Conservation (phyloP, 1,140 invertebrate genomes). For the Araneus ventricosus region DNA sequence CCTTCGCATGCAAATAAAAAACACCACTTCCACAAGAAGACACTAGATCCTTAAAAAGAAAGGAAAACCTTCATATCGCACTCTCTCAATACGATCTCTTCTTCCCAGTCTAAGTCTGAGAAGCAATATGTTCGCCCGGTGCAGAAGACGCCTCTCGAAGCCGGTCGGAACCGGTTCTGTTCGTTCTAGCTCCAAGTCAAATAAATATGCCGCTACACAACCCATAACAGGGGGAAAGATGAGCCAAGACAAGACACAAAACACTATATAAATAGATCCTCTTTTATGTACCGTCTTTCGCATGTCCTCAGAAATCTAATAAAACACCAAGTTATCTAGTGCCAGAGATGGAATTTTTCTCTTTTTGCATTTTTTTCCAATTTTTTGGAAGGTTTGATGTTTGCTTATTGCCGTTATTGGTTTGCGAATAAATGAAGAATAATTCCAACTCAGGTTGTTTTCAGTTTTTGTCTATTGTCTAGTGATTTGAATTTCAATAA, state of each 20-base stretch:
- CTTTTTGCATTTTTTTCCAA: neutral
- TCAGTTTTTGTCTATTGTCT: too few species aligned
- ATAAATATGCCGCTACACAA: slow-evolving; percentile 11
- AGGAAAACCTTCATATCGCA: neutral
- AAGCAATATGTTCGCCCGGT: neutral
- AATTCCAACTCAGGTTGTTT: too few species aligned
- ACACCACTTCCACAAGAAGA: neutral
- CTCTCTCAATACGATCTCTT: neutral
- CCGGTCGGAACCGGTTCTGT: neutral
- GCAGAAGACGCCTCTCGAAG: neutral
- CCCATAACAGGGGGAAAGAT: neutral
- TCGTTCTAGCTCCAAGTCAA: neutral
- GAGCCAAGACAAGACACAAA: neutral
- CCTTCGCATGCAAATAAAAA: neutral
- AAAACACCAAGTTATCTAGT: slow-evolving; percentile 13
- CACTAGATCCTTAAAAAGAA: neutral
- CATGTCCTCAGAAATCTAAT: slow-evolving; percentile 39
- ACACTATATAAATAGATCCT: slow-evolving; percentile 31
- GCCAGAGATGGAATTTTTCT: neutral
- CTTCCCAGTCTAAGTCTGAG: neutral
- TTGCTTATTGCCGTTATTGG: neutral
- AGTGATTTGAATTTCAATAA: too few species aligned
- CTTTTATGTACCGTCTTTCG: neutral
- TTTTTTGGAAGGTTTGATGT: neutral
- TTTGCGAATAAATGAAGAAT: neutral